Percentiles rank a stretch among this genome's conserved stretches.
Conservation (phyloP, 1,140 invertebrate species). For the Nasonia giraulti region DNA sequence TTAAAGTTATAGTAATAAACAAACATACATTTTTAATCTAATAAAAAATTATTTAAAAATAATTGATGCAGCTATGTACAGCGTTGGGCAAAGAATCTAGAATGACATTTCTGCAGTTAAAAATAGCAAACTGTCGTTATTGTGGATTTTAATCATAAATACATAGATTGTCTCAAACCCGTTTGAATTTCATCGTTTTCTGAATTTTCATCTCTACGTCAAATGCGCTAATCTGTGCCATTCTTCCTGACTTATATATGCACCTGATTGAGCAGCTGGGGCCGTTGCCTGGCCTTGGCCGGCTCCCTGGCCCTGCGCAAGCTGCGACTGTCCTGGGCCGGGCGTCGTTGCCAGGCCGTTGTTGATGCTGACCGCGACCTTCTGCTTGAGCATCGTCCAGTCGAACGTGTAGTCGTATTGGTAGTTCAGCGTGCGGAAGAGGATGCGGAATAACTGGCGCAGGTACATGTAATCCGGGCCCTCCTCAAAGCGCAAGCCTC, state of each 20-base stretch:
- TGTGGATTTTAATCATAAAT: not conserved
- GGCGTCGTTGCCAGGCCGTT: constrained; percentile 45
- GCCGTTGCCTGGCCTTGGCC: constrained; percentile 60
- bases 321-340: constrained; percentile 58
- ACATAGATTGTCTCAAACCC: not conserved
- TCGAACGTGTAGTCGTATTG: constrained; percentile 99
- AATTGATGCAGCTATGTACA: too few species aligned
- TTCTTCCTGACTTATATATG: constrained; percentile 31
- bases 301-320: constrained; percentile 56
- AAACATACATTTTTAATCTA: too few species aligned
- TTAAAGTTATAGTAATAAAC: too few species aligned
- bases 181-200: not conserved
- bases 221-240: constrained; percentile 24
- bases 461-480: constrained; percentile 99
- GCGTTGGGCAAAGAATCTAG: not conserved
- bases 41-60: too few species aligned
- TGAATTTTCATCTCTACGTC: constrained; percentile 32
- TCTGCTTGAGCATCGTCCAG: constrained; percentile 99
- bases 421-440: constrained; percentile 99
- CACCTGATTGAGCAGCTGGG: constrained; percentile 69
- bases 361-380: constrained; percentile 70
- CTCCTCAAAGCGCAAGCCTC: constrained; percentile 96
- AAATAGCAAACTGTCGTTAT: not conserved
- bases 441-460: constrained; percentile 96
- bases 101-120: not conserved